Evolutionary conservation across 2,113 vertebrate species (phyloP), one percentile per base, ranked within the genome.

Genomic region (Sinocyclocheilus grahami): DNA sequence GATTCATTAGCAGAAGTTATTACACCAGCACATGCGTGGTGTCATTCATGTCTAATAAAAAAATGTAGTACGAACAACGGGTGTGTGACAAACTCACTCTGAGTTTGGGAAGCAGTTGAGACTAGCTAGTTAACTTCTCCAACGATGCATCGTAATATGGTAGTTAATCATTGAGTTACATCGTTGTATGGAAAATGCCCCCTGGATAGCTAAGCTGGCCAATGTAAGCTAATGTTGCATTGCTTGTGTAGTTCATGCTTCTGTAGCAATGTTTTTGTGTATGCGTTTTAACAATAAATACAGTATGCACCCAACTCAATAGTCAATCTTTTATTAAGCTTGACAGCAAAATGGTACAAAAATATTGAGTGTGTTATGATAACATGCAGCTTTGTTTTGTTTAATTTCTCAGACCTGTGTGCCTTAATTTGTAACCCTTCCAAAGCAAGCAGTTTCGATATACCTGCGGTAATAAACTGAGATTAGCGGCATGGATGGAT

Each of bases 401-500:
- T 5, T 58, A 0, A 42, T 63, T 55, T 14, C 7, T 78, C 75
- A 78, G 75, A 14, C 75, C 22, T 13, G 3, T 12, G 24, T 37
- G 77, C 51, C 27, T 79, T 20, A 58, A 42, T 46, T 46, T 81
- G 33, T 4, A 88, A 39, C 33, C 16, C 74, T 83, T 77, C 79
- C 51, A 51, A 81, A 46, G 20, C 60, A 63, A 67, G 60, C 60
- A 30, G 14, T 82, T 65, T 67, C 12, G 0, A 48, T 48, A 20
- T 12, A 81, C 39, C 18, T 77, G 24, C 48, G 24, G 48, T 80
- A 30, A 42, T 30, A 82, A 65, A 30, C 14, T 24, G 3, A 9
- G 14, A 82, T 82, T 27, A 42, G 39, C 11, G 13, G 22, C n/a
- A 2, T 4, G 13, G 14, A 18, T 1, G 39, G 37, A 27, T 69